Conservation (phyloP, 2,888 invertebrate genomes). For the Schrankia costaestrigalis region DNA sequence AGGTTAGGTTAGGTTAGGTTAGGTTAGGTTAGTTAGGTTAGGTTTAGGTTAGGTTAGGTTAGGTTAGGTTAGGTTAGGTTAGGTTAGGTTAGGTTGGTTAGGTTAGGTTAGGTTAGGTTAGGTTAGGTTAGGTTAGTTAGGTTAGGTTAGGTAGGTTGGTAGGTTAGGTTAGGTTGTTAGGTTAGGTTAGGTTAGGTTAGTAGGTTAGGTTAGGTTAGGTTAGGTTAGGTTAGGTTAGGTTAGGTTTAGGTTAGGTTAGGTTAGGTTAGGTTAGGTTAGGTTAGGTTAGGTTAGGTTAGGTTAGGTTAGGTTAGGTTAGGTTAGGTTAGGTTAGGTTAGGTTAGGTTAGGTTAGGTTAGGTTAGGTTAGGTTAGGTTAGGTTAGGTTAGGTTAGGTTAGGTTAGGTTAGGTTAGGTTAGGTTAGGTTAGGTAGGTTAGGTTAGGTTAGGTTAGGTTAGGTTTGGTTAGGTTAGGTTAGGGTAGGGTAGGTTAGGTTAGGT, state of each 20-base stretch:
- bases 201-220: slow-evolving; percentile 36
- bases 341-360: slow-evolving; percentile 18
- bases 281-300: slow-evolving; percentile 17
- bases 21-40: slow-evolving; percentile 28
- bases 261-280: slow-evolving; percentile 7
- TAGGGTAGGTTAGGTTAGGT: slow-evolving; percentile 26
- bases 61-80: slow-evolving; percentile 23
- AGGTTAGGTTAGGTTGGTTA: slow-evolving; percentile 28
- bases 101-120: slow-evolving; percentile 24
- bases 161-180: slow-evolving; percentile 28
- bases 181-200: slow-evolving; percentile 16
- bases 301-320: slow-evolving; percentile 14
- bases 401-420: slow-evolving; percentile 22
- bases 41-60: slow-evolving; percentile 25
- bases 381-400: slow-evolving; percentile 17
- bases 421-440: slow-evolving; percentile 25
- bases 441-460: slow-evolving; percentile 23
- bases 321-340: slow-evolving; percentile 8
- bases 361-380: slow-evolving; percentile 16
- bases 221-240: slow-evolving; percentile 44
- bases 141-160: slow-evolving; percentile 26
- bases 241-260: slow-evolving; percentile 17
- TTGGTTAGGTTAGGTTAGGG: slow-evolving; percentile 23
- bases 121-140: slow-evolving; percentile 25
- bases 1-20: slow-evolving; percentile 25